Evolutionary conservation across 2,113 vertebrate species (phyloP).

Genomic region (Rhinolophus ferrumequinum): DNA sequence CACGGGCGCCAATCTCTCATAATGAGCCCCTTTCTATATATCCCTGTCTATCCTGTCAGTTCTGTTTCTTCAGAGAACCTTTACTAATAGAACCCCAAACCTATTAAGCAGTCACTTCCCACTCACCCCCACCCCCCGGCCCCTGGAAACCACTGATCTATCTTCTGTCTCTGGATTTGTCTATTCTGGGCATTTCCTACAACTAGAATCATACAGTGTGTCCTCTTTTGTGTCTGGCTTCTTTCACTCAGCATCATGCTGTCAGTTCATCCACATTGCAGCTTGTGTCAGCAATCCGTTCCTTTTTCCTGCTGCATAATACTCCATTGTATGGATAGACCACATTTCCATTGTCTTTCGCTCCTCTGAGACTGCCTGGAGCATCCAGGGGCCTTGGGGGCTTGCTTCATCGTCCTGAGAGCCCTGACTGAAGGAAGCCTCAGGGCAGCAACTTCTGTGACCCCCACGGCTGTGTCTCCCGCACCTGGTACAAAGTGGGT

Average conservation of each 20-base stretch:
- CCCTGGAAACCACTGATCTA: accelerated
- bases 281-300: accelerated
- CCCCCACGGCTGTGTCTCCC: accelerated
- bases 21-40: background rate
- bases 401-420: background rate
- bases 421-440: accelerated
- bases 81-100: accelerated
- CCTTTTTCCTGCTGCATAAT: background rate
- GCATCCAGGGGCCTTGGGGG: accelerated
- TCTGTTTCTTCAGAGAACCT: background rate
- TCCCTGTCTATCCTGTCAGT: accelerated
- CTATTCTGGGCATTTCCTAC: accelerated
- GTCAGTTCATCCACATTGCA: accelerated
- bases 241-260: accelerated
- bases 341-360: accelerated
- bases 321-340: accelerated
- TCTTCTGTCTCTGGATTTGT: background rate
- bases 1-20: accelerated
- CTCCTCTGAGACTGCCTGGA: background rate
- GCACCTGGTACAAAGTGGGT: accelerated
- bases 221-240: background rate
- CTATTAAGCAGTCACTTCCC: background rate
- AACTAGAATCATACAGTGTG: accelerated
- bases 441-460: background rate
- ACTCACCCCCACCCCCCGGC: background rate